Base-by-base conservation (phyloP, 2,888 invertebrate genomes). In the Cheilosia impressa region DNA sequence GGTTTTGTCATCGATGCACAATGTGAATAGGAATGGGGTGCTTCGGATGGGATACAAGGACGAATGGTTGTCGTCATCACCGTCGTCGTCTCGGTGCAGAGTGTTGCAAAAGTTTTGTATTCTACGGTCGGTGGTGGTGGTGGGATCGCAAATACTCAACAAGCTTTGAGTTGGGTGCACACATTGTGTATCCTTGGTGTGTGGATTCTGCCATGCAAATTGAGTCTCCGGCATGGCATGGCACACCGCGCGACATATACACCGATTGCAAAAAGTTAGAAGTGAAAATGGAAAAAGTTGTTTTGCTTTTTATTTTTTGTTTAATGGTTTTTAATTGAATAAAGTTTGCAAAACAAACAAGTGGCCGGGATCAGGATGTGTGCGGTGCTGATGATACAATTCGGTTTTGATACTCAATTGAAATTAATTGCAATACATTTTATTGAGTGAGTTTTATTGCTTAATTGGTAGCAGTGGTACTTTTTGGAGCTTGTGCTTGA, bases 291-390 rank as follows among this genome's bases (percentile, higher is more conserved):
- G 81, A 47, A 81, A 76, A 81, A 76, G 68, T 76, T 76, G 57
- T 63, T 27, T 63, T 60, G 47, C 55, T 76, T 69, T 65, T 52
- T 58, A 41, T 75, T 76, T 69, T 65, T 45, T 58, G 47, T 66
- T 75, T 77, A 82, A 82, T 77, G 82, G 66, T 77, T 82, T 82
- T 82, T 71, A 45, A 82, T 82, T 82, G 82, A 77, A 82, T 71
- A 77, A 82, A 77, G 66, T 82, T 82, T 68, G 58, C 19, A 72
- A 47, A 15, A 47, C 47, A 53, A 53, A 53, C 79, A 53, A 73
- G 62, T 62, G 53, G 52, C 17, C 2, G 17, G n/a, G 9, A 45
- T 31, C 31, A 38, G 9, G 50, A 45, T 24, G 57, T 47, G 24
- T 52, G 50, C 9, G 27, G 60, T 50, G 50, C 50, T 22, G 27